Percentiles rank a stretch among this genome's conserved stretches.
These are phyloP conservation scores for Sebastes glaucus DNA, from an alignment of 2,797 vertebrate species.

Conservation along the genomic window DNA sequence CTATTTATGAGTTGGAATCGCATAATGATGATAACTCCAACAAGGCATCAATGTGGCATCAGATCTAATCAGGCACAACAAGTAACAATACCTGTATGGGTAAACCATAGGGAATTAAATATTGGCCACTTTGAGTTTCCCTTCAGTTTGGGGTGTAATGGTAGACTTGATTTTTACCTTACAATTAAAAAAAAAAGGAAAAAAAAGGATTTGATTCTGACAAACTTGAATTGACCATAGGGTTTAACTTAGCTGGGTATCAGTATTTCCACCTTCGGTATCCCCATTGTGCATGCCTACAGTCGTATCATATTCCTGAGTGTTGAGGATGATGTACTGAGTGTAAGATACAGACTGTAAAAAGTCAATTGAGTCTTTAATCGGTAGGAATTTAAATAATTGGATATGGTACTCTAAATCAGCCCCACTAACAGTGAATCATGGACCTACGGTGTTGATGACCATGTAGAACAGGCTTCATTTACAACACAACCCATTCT, in stretches of 20 bases:
- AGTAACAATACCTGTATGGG: neutral
- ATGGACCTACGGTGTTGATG: neutral
- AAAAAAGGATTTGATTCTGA: neutral
- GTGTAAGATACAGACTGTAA: neutral
- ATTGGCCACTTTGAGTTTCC: neutral
- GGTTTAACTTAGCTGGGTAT: neutral
- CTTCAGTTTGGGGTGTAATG: neutral
- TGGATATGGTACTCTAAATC: neutral
- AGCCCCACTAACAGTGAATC: neutral
- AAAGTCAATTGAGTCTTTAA: neutral
- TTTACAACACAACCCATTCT: conserved; percentile 1
- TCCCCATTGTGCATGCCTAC: neutral
- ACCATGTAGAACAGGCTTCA: neutral
- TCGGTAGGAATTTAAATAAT: neutral
- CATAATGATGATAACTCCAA: neutral
- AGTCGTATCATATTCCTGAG: neutral
- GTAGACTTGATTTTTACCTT: neutral
- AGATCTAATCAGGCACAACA: neutral
- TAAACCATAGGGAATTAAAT: neutral
- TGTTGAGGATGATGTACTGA: neutral
- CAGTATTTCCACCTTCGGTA: neutral
- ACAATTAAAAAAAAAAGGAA: too few relatives aligned
- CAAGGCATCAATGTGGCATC: neutral
- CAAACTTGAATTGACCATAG: neutral
- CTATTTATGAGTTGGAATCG: neutral